Base-by-base conservation (phyloP, 2,888 invertebrate species). In the Baronia brevicornis region DNA sequence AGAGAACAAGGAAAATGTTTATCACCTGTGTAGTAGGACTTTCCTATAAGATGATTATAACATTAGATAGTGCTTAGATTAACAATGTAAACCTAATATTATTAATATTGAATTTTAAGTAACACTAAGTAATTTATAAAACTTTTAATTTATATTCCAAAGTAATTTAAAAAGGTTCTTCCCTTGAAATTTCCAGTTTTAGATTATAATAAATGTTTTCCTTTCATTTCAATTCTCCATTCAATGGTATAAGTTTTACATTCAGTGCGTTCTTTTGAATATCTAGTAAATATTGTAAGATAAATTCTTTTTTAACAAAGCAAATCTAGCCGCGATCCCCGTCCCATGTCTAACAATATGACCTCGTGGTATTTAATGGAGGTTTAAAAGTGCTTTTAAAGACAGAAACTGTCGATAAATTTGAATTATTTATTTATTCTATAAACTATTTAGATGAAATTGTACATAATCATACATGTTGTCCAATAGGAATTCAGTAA, bases 361-460 rank as follows among this genome's bases (percentile, higher is more conserved):
- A 49, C 44, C 48, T 57, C 56, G 54, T 54, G 43, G 51, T 42
- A 38, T 51, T 49, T 54, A 53, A 45, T 48, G 44, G 55, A 54
- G 51, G 44, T 58, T 54, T 59, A 54, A 37, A 78, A 77, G 77
- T 75, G 80, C 78, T 80, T 78, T 75, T 51, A 51, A 50, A 54
- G 80, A 79, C 79, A 77, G 74, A 64, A 50, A 38, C 73, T 79
- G 79, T 80, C 78, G 45, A 61, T 68, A 78, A 75, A 70, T 45
- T 37, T 40, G 33, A 39, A 44, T 33, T 47, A 45, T 29, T 49
- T 41, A 52, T 53, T 48, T 48, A 54, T 57, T 50, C 39, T 46
- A 33, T 15, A 38, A 38, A 36, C 36, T 12, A 18, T 28, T 38
- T 39, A 41, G 38, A 39, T 40, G 41, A 44, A 51, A 51, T 42